Evolutionary conservation across 1,140 invertebrate genomes (phyloP), one percentile per base, ranked within the genome.

Genomic region (Acromyrmex charruanus): DNA sequence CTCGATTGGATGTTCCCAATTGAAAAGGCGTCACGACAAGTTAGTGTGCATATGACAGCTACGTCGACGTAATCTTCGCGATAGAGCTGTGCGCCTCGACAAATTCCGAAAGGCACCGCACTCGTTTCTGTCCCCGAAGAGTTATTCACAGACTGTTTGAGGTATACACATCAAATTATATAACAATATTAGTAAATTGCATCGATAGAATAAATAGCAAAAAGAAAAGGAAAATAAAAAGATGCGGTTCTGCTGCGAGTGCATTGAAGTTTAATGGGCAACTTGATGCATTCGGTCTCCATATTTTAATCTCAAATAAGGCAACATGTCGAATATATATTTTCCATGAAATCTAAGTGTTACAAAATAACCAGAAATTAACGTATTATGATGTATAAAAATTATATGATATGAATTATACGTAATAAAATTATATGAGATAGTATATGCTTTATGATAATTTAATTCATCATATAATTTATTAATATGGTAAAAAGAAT

Each of bases 61-160:
- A 75, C 69, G 86, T 58, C 53, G 68, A 81, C 58, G 88, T 86
- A 89, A 88, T 88, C 87, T 86, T 69, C 55, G 81, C 61, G 68
- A 85, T 58, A 49, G 63, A 65, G 3, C 12, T 9, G 28, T 12
- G 59, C 51, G 44, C 79, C 51, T 28, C 44, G 31, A 74, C 69
- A 28, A 84, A 84, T 84, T 74, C 3, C 55, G 49, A 49, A 51
- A 59, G 18, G 9, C 18, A 3, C 65, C 9, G n/a, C 16, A 81
- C 14, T 44, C 6, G 4, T 74, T 63, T 14, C 0, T n/a, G 9
- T 49, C 44, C 7, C 21, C 21, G 28, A 4, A 53, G 10, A 59
- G 1, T 84, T 61, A 74, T 74, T 74, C 55, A 51, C 16, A 49
- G 39, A 14, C 4, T 21, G 25, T 21, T 44, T 14, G n/a, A 35